phyloP scores from a whole-genome alignment of 2,888 invertebrate species.

The Tryphoninae sp. region DNA sequence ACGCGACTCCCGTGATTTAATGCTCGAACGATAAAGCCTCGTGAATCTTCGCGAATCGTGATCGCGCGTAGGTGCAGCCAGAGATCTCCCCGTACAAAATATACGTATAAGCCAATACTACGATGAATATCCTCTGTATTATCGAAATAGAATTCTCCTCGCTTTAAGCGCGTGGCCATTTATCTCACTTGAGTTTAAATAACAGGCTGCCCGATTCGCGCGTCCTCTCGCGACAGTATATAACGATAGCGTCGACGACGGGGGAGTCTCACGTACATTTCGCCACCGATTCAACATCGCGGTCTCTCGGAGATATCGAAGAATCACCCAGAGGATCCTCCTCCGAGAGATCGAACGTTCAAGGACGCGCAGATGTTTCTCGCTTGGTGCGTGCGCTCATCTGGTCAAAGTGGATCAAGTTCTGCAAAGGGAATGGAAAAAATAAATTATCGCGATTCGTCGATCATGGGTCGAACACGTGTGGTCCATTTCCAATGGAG shows the following conservation, averaged over 20 bases:
- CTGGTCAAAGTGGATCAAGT: conserved; percentile 57
- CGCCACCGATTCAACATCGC: conserved; percentile 49
- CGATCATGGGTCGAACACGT: conserved; percentile 4
- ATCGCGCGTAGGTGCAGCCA: conserved; percentile 57
- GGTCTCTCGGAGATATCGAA: neutral
- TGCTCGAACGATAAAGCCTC: conserved; percentile 66
- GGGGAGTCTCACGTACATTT: conserved; percentile 28
- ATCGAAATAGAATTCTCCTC: conserved; percentile 47
- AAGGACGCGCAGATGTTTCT: conserved; percentile 47
- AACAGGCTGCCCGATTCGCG: conserved; percentile 36
- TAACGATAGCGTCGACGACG: conserved; percentile 38
- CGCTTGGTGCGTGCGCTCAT: conserved; percentile 21
- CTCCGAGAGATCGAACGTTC: conserved; percentile 52
- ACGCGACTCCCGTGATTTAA: conserved; percentile 68
- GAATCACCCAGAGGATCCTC: conserved; percentile 40
- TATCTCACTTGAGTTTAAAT: conserved; percentile 53
- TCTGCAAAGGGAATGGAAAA: conserved; percentile 5
- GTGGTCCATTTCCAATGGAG: neutral
- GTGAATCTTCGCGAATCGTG: conserved; percentile 68
- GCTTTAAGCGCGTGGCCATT: conserved; percentile 47
- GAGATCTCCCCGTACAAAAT: conserved; percentile 37
- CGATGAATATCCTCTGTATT: conserved; percentile 4
- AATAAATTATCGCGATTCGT: conserved; percentile 1
- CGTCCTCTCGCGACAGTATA: conserved; percentile 43
- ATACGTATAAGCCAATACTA: neutral